These are phyloP conservation scores for Bombus haemorrhoidalis DNA, from an alignment of 1,140 invertebrate species.

Conservation along the genomic window DNA sequence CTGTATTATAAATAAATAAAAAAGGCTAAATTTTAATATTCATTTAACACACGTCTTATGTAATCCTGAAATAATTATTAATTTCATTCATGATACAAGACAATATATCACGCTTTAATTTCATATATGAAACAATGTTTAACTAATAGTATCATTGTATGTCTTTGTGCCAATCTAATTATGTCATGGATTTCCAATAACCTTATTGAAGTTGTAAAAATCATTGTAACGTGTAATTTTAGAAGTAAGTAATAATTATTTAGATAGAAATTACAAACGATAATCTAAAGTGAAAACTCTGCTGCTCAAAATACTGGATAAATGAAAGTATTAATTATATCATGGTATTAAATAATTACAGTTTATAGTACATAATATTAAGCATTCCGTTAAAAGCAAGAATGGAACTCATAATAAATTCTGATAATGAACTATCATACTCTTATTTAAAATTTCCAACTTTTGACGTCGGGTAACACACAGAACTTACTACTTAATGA, in stretches of 20 bases:
- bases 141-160: background rate
- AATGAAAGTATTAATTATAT: background rate
- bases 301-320: too few relatives aligned
- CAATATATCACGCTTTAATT: too few relatives aligned
- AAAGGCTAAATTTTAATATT: too few relatives aligned
- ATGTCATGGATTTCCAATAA: background rate
- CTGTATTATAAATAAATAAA: too few relatives aligned
- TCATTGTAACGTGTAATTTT: conserved; percentile 1
- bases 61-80: background rate
- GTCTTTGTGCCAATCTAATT: background rate
- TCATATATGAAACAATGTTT: background rate
- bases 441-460: background rate
- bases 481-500: background rate
- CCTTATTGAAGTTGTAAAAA: background rate
- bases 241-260: background rate
- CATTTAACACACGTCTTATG: too few relatives aligned
- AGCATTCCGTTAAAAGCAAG: background rate
- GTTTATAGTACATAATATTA: too few relatives aligned
- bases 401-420: background rate
- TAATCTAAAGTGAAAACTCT: too few relatives aligned
- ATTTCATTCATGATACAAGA: background rate
- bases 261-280: background rate
- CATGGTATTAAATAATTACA: background rate
- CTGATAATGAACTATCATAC: background rate
- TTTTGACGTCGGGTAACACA: background rate